Evolutionary conservation across 2,113 vertebrate species (phyloP).

Genomic region (Caranx ignobilis): DNA sequence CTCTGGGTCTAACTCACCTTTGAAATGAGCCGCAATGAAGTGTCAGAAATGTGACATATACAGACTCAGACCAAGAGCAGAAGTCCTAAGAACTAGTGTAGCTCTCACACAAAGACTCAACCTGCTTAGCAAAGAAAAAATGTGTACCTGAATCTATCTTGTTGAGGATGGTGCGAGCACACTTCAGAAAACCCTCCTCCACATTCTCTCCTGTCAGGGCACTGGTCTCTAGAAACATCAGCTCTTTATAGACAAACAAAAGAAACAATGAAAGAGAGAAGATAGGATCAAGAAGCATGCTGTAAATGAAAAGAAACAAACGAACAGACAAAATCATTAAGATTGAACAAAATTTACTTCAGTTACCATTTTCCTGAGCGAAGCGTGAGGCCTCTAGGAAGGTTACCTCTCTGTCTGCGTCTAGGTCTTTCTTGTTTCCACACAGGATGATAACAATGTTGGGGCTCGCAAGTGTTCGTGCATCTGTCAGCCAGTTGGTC

Average conservation of each 20-base stretch:
- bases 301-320: background rate
- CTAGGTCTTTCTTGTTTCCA: slow-evolving; percentile 95
- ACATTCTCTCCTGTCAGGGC: slow-evolving; percentile 94
- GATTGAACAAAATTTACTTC: background rate
- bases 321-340: background rate
- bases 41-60: background rate
- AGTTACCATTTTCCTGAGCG: slow-evolving; percentile 92
- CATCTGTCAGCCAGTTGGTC: slow-evolving; percentile 93
- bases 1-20: slow-evolving; percentile 94
- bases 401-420: slow-evolving; percentile 92
- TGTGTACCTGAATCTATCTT: slow-evolving; percentile 93
- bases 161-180: slow-evolving; percentile 91
- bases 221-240: slow-evolving; percentile 95
- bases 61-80: background rate
- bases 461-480: slow-evolving; percentile 92
- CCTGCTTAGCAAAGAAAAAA: slow-evolving; percentile 6
- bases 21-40: background rate
- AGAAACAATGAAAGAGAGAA: background rate
- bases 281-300: background rate
- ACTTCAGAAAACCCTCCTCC: slow-evolving; percentile 93
- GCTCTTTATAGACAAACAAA: slow-evolving; percentile 75
- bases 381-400: slow-evolving; percentile 94
- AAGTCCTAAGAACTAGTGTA: background rate
- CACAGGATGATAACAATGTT: slow-evolving; percentile 95
- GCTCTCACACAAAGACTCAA: background rate